phyloP scores from a whole-genome alignment of 1,140 invertebrate species.

The Tetramorium simillimum region DNA sequence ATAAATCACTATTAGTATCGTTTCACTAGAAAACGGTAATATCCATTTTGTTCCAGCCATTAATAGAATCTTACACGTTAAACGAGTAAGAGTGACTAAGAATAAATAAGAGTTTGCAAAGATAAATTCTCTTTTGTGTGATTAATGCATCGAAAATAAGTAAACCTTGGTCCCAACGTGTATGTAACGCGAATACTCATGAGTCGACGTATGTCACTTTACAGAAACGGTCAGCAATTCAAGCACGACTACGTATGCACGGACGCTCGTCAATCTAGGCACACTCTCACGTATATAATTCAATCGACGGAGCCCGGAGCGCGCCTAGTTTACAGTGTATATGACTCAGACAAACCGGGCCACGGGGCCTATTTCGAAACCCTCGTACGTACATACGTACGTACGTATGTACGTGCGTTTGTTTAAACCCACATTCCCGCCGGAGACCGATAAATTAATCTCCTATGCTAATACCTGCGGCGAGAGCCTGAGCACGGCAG shows the following conservation, averaged over 20 bases:
- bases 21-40: not conserved
- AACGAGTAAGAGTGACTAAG: not conserved
- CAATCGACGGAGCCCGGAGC: constrained; percentile 49
- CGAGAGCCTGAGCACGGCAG: constrained; percentile 30
- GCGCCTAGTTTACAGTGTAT: constrained; percentile 24
- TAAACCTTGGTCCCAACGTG: not conserved
- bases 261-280: constrained; percentile 56
- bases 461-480: constrained; percentile 71
- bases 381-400: not conserved
- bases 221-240: constrained; percentile 58
- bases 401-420: constrained; percentile 52
- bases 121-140: not conserved
- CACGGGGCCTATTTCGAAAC: constrained; percentile 71
- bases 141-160: not conserved
- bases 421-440: constrained; percentile 69
- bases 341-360: constrained; percentile 48
- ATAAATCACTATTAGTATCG: not conserved
- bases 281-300: constrained; percentile 69
- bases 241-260: constrained; percentile 56
- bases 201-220: constrained; percentile 48
- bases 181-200: constrained; percentile 5
- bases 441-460: constrained; percentile 74
- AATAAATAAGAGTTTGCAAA: not conserved
- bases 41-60: not conserved
- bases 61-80: not conserved